Conservation (phyloP, 2,888 invertebrate species). For the Drosophila villosipedis region DNA sequence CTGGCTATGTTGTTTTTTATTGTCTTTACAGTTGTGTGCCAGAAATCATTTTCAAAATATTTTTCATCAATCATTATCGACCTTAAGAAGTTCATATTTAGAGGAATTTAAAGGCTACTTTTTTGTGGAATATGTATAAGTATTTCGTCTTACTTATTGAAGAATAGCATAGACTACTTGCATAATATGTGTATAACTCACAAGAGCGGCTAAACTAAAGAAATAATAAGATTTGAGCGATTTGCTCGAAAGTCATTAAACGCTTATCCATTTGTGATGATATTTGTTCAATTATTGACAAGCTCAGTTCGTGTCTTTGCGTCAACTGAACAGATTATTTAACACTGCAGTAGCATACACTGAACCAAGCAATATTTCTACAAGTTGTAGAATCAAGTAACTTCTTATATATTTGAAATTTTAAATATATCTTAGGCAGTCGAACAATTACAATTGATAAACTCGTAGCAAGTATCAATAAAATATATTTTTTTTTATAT, state of each 20-base stretch:
- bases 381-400: too few species aligned
- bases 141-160: not conserved
- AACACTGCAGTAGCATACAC: not conserved
- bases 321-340: slow-evolving; percentile 37
- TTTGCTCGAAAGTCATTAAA: slow-evolving; percentile 4
- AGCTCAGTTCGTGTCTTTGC: slow-evolving; percentile 22
- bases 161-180: not conserved
- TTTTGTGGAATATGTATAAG: not conserved
- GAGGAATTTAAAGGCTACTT: not conserved
- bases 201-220: not conserved
- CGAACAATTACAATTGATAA: not conserved
- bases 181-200: not conserved
- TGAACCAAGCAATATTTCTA: not conserved
- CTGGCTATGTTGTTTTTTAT: slow-evolving; percentile 11
- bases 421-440: not conserved
- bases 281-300: slow-evolving; percentile 2
- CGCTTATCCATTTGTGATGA: not conserved
- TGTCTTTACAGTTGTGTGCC: not conserved
- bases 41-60: not conserved
- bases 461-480: not conserved
- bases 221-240: slow-evolving; percentile 4
- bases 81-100: not conserved
- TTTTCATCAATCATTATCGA: not conserved
- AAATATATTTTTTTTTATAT: not conserved
- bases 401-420: not conserved